Evolutionary conservation across 2,113 vertebrate species (phyloP).

Genomic region (Rhinoderma darwinii): DNA sequence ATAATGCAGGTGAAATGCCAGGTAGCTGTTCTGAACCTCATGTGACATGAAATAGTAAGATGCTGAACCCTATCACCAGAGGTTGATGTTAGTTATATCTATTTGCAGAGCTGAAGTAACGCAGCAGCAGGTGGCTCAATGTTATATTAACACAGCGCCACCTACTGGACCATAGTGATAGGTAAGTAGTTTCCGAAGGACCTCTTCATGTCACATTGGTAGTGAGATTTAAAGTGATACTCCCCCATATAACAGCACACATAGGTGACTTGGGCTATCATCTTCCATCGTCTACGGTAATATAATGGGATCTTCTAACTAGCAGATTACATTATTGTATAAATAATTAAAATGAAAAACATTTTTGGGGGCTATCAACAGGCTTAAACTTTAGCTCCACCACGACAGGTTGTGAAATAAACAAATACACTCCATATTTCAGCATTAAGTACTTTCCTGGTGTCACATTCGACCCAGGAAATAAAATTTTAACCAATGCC

Average conservation of each 20-base stretch:
- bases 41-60: too few species aligned
- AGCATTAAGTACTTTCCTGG: background rate
- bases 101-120: background rate
- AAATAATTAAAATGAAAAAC: background rate
- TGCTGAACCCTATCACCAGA: too few species aligned
- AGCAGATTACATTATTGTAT: background rate
- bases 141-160: background rate
- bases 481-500: background rate
- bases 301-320: background rate
- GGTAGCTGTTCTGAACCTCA: too few species aligned
- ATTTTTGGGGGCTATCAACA: background rate
- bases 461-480: slow-evolving; percentile 3
- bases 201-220: background rate
- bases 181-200: background rate
- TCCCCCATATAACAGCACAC: too few species aligned
- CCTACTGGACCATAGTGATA: background rate
- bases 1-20: too few species aligned
- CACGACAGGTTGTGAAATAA: background rate
- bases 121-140: background rate
- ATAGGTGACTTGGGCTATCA: too few species aligned
- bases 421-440: background rate
- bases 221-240: too few species aligned
- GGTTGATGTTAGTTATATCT: too few species aligned
- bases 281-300: background rate
- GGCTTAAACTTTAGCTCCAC: background rate